Percentiles rank a stretch among this genome's conserved stretches.
Conservation (phyloP, 2,113 vertebrate species). For the Prochilodus magdalenae region DNA sequence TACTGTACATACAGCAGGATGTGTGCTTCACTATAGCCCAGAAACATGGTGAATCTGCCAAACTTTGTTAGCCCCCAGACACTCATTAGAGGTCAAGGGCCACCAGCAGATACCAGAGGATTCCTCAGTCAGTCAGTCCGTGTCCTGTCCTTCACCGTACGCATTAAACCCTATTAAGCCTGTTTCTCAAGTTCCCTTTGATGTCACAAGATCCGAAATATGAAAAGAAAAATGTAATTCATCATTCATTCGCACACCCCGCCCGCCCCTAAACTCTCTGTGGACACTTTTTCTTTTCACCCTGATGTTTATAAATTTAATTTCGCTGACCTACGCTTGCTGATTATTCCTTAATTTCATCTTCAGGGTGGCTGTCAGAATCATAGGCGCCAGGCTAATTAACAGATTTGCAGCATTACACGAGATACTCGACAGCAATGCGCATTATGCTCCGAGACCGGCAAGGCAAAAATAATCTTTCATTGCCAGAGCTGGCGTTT, state of each 20-base stretch:
- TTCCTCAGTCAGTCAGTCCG: slow-evolving; percentile 19
- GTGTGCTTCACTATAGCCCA: neutral
- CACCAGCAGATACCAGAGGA: neutral
- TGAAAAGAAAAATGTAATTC: slow-evolving; percentile 40
- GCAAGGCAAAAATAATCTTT: neutral
- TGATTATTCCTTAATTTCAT: slow-evolving; percentile 60
- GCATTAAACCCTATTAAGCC: slow-evolving; percentile 1
- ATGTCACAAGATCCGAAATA: slow-evolving; percentile 46
- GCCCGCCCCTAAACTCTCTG: slow-evolving; percentile 1
- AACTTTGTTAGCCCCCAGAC: slow-evolving; percentile 3
- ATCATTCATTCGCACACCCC: slow-evolving; percentile 13
- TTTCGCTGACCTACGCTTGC: slow-evolving; percentile 48
- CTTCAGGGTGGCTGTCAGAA: slow-evolving; percentile 43
- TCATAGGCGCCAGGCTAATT: slow-evolving; percentile 49
- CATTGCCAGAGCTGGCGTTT: slow-evolving; percentile 13
- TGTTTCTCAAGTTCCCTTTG: neutral
- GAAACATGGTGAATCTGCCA: neutral
- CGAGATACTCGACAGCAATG: neutral
- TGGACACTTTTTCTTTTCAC: slow-evolving; percentile 59
- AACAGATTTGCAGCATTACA: slow-evolving; percentile 46
- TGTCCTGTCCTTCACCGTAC: neutral
- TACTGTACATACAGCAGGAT: no score
- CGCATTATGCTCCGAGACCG: slow-evolving; percentile 2
- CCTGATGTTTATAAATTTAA: slow-evolving; percentile 60
- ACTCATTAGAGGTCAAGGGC: slow-evolving; percentile 3